Conservation (phyloP, 2,113 vertebrate genomes). For the Peromyscus leucopus region DNA sequence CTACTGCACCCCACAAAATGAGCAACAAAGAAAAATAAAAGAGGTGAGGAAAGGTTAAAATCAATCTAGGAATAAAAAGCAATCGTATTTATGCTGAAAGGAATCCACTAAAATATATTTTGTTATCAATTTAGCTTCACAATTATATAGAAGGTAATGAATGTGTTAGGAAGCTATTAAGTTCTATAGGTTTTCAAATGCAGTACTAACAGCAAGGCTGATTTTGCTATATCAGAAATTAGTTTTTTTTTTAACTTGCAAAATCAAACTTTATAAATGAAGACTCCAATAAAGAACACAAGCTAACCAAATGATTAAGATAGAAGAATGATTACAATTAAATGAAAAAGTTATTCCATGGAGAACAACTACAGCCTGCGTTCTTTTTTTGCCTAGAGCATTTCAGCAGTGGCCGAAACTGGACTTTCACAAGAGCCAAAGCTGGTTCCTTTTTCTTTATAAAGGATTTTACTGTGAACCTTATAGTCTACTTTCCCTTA, state of each 20-base stretch:
- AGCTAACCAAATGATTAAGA: constrained; percentile 44
- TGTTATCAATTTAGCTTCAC: constrained; percentile 46
- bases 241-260: neutral
- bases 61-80: constrained; percentile 55
- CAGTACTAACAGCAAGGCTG: constrained; percentile 52
- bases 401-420: neutral
- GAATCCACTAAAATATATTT: constrained; percentile 31
- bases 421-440: constrained; percentile 37
- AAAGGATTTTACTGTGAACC: constrained; percentile 5
- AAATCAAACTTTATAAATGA: constrained; percentile 60
- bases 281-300: constrained; percentile 40
- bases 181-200: constrained; percentile 64
- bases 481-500: constrained; percentile 38
- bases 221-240: constrained; percentile 60
- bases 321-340: constrained; percentile 36
- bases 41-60: constrained; percentile 46
- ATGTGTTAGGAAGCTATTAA: constrained; percentile 50
- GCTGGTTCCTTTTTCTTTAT: neutral
- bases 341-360: constrained; percentile 45
- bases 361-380: neutral
- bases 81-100: constrained; percentile 64
- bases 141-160: constrained; percentile 26
- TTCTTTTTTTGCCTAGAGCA: neutral
- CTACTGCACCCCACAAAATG: constrained; percentile 60
- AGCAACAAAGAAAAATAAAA: constrained; percentile 55